Conservation (phyloP, 1,140 invertebrate genomes). For the Araneus ventricosus region DNA sequence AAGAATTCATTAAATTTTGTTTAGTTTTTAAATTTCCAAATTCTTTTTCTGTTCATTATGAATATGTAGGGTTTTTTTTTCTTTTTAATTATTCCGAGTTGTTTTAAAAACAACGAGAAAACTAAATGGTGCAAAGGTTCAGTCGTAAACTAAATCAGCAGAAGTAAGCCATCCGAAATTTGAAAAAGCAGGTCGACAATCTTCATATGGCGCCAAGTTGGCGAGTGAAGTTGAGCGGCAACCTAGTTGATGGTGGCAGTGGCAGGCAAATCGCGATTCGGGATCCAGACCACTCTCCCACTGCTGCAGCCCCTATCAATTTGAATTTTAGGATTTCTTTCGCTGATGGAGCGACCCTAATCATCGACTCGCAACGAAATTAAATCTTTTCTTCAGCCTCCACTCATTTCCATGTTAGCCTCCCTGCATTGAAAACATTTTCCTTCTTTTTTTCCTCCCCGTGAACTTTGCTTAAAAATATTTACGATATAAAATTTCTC, state of each 20-base stretch:
- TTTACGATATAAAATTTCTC: too few species aligned
- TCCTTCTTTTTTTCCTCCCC: neutral
- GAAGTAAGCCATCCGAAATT: neutral
- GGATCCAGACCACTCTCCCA: neutral
- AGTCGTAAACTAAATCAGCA: neutral
- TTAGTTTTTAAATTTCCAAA: too few species aligned
- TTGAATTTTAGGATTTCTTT: slow-evolving; percentile 53
- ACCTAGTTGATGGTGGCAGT: neutral
- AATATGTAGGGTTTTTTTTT: too few species aligned
- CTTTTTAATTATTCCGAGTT: too few species aligned
- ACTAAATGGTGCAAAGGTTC: too few species aligned
- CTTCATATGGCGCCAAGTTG: neutral
- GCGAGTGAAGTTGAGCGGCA: neutral
- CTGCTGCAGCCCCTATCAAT: slow-evolving; percentile 28
- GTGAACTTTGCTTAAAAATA: too few species aligned
- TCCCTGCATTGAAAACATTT: neutral
- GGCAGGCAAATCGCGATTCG: slow-evolving; percentile 28
- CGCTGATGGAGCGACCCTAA: neutral
- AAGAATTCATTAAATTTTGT: too few species aligned
- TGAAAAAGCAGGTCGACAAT: too few species aligned
- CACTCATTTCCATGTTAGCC: neutral
- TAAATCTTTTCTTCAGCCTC: neutral
- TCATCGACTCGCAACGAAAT: neutral
- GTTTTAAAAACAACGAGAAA: too few species aligned
- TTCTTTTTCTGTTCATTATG: too few species aligned